Evolutionary conservation across 2,797 vertebrate genomes (phyloP).

Genomic region (Podarcis lilfordi): DNA sequence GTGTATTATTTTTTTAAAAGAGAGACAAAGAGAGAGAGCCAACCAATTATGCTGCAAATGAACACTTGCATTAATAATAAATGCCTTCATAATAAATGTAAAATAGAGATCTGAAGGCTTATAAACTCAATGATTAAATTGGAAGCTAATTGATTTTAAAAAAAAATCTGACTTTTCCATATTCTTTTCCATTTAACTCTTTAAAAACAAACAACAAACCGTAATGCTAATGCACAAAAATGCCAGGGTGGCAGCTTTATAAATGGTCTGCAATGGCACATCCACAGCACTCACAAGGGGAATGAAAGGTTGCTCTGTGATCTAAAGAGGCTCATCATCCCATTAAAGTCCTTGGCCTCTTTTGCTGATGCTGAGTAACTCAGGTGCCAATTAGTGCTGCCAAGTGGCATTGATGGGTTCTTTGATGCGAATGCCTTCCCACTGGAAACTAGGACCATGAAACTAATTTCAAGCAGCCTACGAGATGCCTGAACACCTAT

Average conservation of each 20-base stretch:
- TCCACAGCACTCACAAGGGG: constrained; percentile 41
- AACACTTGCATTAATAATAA: constrained; percentile 1
- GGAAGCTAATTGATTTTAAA: not conserved
- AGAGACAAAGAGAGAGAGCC: not conserved
- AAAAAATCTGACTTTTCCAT: not conserved
- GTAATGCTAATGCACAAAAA: not conserved
- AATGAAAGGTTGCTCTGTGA: constrained; percentile 67
- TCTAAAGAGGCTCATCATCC: constrained; percentile 65
- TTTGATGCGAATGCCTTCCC: constrained; percentile 62
- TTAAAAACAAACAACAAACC: not conserved
- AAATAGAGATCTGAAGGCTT: not conserved
- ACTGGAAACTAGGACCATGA: constrained; percentile 61
- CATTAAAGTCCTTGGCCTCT: constrained; percentile 60
- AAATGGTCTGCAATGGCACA: constrained; percentile 58
- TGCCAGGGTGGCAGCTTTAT: constrained; percentile 46
- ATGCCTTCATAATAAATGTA: constrained; percentile 4
- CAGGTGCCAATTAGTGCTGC: constrained; percentile 69
- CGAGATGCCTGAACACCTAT: constrained; percentile 37
- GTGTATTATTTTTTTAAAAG: not conserved
- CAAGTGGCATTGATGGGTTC: constrained; percentile 59
- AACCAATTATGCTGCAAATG: constrained; percentile 3
- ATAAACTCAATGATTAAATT: not conserved
- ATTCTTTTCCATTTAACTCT: not conserved
- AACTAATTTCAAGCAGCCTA: constrained; percentile 65
- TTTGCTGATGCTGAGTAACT: constrained; percentile 47